Base-by-base conservation (phyloP, 2,888 invertebrate species). In the Argyresthia goedartella region DNA sequence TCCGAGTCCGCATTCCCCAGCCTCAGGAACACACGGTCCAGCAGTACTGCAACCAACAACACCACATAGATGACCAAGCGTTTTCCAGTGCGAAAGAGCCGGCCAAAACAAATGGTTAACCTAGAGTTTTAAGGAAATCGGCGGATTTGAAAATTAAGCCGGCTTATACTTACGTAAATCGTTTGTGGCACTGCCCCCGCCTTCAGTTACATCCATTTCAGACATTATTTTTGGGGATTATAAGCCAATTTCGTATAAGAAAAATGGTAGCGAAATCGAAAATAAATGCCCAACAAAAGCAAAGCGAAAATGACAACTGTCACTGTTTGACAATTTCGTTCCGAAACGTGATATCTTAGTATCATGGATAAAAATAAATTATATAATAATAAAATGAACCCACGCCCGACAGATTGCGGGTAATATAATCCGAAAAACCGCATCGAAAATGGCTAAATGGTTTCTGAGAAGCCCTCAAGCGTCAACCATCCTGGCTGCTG, bases 1-100 rank as follows among this genome's bases (percentile, higher is more conserved):
- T 98, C 97, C 7, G 92, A 92, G 60, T 97, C 95, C 1, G 96
- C 94, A 63, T 93, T 93, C 14, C 96, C 97, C 60, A 97, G 89
- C 49, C 96, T 91, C 53, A 97, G 82, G 67, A 97, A 93, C 11
- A 97, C 96, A 59, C 96, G 89, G 74, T 97, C 97, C 69, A 97
- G 85, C 50, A 97, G 89, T 75, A 93, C 96, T 96, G 66, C 52
- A 87, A 73, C 25, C 25, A 25, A 25, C 6, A 25, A 25, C 25
- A 25, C 25, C 25, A 25, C 25, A 55, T 76, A 51, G 48, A 57
- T 35, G 41, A 39, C 51, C 51, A 53, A 53, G 52, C 49, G 55
- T 47, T 52, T 48, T 52, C 52, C 55, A 54, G 56, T 33, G 33
- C 16, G 57, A 59, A 63, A 57, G 60, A 62, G 55, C 69, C 70